Evolutionary conservation across 2,113 vertebrate genomes (phyloP).

Genomic region (Dicrurus megarhynchus): DNA sequence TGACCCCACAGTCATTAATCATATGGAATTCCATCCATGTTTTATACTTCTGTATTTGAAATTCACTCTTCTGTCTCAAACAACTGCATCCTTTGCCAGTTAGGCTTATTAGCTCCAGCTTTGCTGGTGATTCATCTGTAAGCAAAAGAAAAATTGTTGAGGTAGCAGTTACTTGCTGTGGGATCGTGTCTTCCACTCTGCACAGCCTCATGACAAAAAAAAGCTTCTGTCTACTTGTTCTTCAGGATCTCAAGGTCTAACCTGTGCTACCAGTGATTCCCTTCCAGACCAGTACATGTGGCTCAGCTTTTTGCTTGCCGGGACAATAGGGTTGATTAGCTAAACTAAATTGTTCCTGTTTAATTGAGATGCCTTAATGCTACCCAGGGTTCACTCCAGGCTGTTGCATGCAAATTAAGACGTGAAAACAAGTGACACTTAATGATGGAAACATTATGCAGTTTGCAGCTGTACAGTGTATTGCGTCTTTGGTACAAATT

Average conservation of each 20-base stretch:
- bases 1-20: background rate
- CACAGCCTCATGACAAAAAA: background rate
- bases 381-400: constrained; percentile 27
- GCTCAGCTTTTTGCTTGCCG: constrained; percentile 2
- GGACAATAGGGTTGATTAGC: constrained; percentile 47
- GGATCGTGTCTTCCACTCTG: background rate
- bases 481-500: constrained; percentile 14
- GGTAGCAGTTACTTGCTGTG: background rate
- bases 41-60: background rate
- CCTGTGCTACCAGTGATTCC: background rate
- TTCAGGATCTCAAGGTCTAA: background rate
- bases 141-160: background rate
- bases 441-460: constrained; percentile 39
- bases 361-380: constrained; percentile 33
- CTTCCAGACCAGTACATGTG: background rate
- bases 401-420: constrained; percentile 60
- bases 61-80: background rate
- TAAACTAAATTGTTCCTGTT: constrained; percentile 25
- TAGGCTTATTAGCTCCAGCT: background rate
- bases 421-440: constrained; percentile 54
- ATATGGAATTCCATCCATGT: background rate
- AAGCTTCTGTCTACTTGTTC: background rate
- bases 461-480: constrained; percentile 47
- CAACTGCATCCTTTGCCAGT: background rate
- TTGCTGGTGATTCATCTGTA: constrained; percentile 15